Evolutionary conservation across 1,140 invertebrate species (phyloP).

Genomic region (Copidosoma floridanum): DNA sequence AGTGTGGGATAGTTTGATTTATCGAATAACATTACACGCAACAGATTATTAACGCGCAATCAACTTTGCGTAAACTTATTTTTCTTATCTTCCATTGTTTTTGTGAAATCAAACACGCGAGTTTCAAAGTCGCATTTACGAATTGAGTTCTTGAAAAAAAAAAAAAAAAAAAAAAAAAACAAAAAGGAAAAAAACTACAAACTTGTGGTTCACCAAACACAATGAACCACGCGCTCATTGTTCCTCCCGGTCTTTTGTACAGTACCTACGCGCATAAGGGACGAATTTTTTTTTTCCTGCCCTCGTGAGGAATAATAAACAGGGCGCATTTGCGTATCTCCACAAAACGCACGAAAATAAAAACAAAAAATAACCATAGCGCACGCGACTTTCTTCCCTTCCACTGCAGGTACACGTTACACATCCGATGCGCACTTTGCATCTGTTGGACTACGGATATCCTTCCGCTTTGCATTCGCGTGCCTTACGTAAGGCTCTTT

Average conservation of each 20-base stretch:
- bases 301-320: too few relatives aligned
- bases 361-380: slow-evolving; percentile 8
- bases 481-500: background rate
- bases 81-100: too few relatives aligned
- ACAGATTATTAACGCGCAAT: too few relatives aligned
- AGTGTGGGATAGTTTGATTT: too few relatives aligned
- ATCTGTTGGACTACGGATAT: too few relatives aligned
- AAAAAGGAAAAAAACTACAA: background rate
- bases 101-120: too few relatives aligned
- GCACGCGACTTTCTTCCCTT: slow-evolving; percentile 25
- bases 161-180: background rate
- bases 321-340: background rate
- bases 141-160: background rate
- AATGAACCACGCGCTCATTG: background rate
- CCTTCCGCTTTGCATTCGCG: too few relatives aligned
- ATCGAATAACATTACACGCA: too few relatives aligned
- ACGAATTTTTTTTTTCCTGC: slow-evolving; percentile 1
- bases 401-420: background rate
- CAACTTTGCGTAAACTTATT: too few relatives aligned
- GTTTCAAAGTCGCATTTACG: too few relatives aligned
- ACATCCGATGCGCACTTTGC: background rate
- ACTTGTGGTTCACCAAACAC: background rate
- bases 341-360: slow-evolving; percentile 3
- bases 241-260: background rate
- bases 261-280: background rate